Percentiles rank a stretch among this genome's conserved stretches.
phyloP scores from a whole-genome alignment of 1,140 invertebrate genomes.

The Drosophila pallidifrons region DNA sequence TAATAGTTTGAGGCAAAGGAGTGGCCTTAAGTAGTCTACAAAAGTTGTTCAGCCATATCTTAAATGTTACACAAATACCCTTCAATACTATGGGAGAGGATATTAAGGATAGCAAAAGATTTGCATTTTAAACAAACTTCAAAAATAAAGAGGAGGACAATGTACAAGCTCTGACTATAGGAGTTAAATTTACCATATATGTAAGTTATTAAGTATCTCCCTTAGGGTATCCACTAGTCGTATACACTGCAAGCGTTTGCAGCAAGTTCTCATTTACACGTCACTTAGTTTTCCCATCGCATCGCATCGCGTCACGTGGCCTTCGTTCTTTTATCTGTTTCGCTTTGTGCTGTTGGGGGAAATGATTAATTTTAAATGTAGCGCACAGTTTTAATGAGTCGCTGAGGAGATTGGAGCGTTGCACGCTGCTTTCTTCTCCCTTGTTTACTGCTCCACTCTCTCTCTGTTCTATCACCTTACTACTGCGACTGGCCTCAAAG shows the following conservation, averaged over 20 bases:
- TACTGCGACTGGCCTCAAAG: not conserved
- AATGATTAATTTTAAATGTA: constrained; percentile 73
- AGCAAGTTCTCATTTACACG: constrained; percentile 5
- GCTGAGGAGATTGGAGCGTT: constrained; percentile 44
- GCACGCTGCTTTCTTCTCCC: constrained; percentile 5
- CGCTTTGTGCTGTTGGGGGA: constrained; percentile 22
- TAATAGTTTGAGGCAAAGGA: too few relatives aligned
- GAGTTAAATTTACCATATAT: too few relatives aligned
- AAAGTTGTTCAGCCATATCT: too few relatives aligned
- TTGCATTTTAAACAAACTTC: too few relatives aligned
- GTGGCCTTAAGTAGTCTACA: too few relatives aligned
- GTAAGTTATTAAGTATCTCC: too few relatives aligned
- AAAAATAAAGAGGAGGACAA: too few relatives aligned
- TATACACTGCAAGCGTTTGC: not conserved
- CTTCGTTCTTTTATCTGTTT: constrained; percentile 18
- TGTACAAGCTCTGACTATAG: too few relatives aligned
- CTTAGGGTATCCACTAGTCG: not conserved
- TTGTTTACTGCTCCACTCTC: not conserved
- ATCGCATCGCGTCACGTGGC: constrained; percentile 8
- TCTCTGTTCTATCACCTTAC: not conserved
- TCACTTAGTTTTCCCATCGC: not conserved
- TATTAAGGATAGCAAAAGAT: too few relatives aligned
- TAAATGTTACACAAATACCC: too few relatives aligned
- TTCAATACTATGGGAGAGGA: too few relatives aligned
- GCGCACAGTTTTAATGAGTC: constrained; percentile 68